Base-by-base conservation (phyloP, 2,797 vertebrate genomes). In the Neosilurus hyrtlii region DNA sequence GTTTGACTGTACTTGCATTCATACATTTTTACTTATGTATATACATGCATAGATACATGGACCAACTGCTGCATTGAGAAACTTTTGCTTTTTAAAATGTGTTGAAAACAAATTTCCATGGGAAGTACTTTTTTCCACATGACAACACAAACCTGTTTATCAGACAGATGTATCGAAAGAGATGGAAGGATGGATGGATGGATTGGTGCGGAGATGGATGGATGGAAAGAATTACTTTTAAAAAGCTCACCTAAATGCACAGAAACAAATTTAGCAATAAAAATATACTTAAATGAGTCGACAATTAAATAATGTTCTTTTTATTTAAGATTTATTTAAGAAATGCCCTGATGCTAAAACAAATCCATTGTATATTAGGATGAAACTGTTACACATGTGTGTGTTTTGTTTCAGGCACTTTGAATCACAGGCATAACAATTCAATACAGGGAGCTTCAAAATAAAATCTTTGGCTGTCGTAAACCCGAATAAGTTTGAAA, bases 361-460 rank as follows among this genome's bases (percentile, higher is more conserved):
- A 89, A 90, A 92, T 85, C 81, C 59, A 77, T 61, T 52, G 52
- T 87, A 93, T 88, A 93, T 83, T 88, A 90, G 88, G 81, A 85
- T 89, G 89, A 91, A 86, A 79, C 83, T 89, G 79, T 83, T 87
- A 91, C 88, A 91, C 74, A 88, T 86, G 89, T 72, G 20, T 75
- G 65, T 72, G 83, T 87, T 76, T 88, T 86, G 43, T 90, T 90
- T 92, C 83, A 94, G 92, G 92, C 92, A 94, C 93, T 94, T 94
- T 80, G 85, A 90, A 75, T 90, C 87, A 90, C 83, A 86, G 83
- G 90, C 82, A 76, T 79, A 83, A 89, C 89, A 91, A 85, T 90
- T 87, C 56, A 22, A 61, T 62, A 49, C 30, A 76, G 37, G 89
- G 84, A 88, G 89, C 88, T 89, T 87, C 88, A 43, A 77, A 88